Base-by-base conservation (phyloP, 53 echinoderm and acorn worm species). In the Patiria pectinifera region DNA sequence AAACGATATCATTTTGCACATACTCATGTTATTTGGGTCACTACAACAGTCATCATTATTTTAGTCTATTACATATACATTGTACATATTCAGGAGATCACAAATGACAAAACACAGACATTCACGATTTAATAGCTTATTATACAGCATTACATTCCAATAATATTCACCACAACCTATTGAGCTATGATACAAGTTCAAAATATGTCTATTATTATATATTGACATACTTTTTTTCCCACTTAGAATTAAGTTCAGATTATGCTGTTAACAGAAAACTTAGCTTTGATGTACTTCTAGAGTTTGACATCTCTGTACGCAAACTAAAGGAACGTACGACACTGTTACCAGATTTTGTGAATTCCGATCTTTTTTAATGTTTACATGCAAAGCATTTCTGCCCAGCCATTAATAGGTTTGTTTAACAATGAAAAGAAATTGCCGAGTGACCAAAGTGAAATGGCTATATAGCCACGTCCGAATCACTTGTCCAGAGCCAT, bases 1-100 rank as follows among this genome's bases (percentile, higher is more conserved):
- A 43, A 8, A 78, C 26, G 6, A 25, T 46, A 11, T 80, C 7
- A 6, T 80, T 53, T 80, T 24, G 35, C 79, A 82, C 48, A 82
- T 58, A 82, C 82, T 82, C 19, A 59, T 82, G 82, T 82, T 82
- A 82, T 58, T 82, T 53, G 21, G 59, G n/a, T n/a, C 82, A 82
- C 80, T 80, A 80, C 59, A 19, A 82, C 82, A 59, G 59, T 82
- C 15, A 22, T 14, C 14, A 19, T 9, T 59, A 82, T 82, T 53
- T 82, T 3, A 48, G 48, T 43, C 35, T 13, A 35, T 35, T 35
- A 35, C 35, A 35, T 35, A 35, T 35, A 35, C 48, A 81, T 43
- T 48, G 48, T 48, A 48, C 9, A 15, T 82, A 46, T 82, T 45
- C 53, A 58, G 82, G 16, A 79, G 48, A 58, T 82, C 82, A 46